Evolutionary conservation across 1,140 invertebrate genomes (phyloP).

Genomic region (Pollicipes pollicipes): DNA sequence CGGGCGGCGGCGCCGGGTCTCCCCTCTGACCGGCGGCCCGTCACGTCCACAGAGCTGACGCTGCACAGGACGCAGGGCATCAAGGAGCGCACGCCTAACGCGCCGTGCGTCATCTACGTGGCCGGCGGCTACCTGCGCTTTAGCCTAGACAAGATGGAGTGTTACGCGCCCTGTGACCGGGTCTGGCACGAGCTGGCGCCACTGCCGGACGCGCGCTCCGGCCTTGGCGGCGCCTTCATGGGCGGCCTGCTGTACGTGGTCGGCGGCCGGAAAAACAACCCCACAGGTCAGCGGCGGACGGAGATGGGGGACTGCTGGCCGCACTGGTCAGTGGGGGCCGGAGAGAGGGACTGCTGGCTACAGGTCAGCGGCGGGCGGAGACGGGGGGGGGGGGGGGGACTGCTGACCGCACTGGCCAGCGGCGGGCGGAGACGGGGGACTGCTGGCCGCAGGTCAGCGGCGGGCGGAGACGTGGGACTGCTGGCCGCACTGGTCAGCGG

Average conservation of each 20-base stretch:
- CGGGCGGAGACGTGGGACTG: no score
- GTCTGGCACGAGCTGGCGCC: constrained; percentile 59
- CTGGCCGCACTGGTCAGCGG: no score
- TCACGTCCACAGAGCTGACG: constrained; percentile 42
- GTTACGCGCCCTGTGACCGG: constrained; percentile 65
- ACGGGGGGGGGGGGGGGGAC: no score
- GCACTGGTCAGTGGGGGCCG: neutral
- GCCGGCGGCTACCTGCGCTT: constrained; percentile 72
- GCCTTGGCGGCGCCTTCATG: constrained; percentile 66
- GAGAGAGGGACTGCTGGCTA: no score
- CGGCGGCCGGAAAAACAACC: constrained; percentile 73
- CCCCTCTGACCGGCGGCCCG: no score
- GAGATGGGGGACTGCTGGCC: no score
- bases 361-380: no score
- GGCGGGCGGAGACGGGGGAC: no score
- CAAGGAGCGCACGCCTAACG: constrained; percentile 64
- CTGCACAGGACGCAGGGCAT: constrained; percentile 60
- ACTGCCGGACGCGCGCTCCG: constrained; percentile 63
- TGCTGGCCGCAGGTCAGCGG: no score
- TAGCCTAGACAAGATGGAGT: constrained; percentile 68
- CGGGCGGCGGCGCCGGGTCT: no score
- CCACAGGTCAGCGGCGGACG: constrained; percentile 22
- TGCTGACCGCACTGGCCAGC: no score
- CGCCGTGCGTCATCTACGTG: constrained; percentile 68
- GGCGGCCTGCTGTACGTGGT: constrained; percentile 70